Evolutionary conservation across 2,113 vertebrate genomes (phyloP).

Genomic region (Channa maculata): DNA sequence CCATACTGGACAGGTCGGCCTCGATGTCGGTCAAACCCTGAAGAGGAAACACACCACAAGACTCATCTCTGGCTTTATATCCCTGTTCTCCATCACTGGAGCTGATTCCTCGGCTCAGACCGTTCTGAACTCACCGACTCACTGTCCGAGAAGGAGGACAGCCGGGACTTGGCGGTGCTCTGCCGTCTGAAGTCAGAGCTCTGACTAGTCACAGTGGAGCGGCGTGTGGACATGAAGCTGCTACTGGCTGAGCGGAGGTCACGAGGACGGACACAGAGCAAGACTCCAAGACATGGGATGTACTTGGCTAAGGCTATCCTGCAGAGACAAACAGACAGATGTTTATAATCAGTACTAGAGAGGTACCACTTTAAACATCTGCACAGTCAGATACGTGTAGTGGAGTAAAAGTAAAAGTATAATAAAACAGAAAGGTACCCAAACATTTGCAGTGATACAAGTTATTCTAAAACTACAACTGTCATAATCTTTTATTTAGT

Average conservation of each 20-base stretch:
- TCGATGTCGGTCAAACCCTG: conserved; percentile 90
- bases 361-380: too few species aligned
- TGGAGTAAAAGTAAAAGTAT: too few species aligned
- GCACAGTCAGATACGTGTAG: too few species aligned
- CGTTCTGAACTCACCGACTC: conserved; percentile 85
- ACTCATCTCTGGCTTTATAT: neutral
- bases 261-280: conserved; percentile 85
- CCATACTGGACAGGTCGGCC: conserved; percentile 75
- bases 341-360: too few species aligned
- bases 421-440: too few species aligned
- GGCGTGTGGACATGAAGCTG: conserved; percentile 89
- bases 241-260: conserved; percentile 80
- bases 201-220: conserved; percentile 89
- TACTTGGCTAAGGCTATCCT: conserved; percentile 92
- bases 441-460: too few species aligned
- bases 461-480: too few species aligned
- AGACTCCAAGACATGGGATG: conserved; percentile 86
- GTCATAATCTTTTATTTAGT: too few species aligned
- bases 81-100: neutral
- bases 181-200: conserved; percentile 78
- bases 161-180: conserved; percentile 75
- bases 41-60: conserved; percentile 5
- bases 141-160: conserved; percentile 88
- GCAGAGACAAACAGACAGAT: conserved; percentile 16
- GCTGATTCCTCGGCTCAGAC: neutral